A percentile compares a stretch with the other conserved stretches of the same genome.
Evolutionary conservation across 2,113 vertebrate species (phyloP).

Genomic region (Carollia perspicillata): DNA sequence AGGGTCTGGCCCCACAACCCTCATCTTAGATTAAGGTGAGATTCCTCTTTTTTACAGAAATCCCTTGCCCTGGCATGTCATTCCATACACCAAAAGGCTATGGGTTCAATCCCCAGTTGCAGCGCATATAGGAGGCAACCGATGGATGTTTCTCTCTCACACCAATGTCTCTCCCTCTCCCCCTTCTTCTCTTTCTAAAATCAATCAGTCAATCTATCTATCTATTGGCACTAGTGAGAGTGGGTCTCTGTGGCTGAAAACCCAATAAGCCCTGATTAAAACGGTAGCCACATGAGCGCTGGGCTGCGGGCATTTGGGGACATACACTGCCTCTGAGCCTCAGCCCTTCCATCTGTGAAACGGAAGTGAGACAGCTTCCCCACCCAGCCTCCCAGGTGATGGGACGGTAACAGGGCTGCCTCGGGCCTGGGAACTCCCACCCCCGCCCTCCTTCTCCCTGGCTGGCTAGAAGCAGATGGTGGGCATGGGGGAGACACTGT

Average conservation of each 20-base stretch:
- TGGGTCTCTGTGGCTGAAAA: background rate
- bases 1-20: background rate
- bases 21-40: background rate
- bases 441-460: fast-evolving
- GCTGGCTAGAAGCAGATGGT: too few species aligned
- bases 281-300: fast-evolving
- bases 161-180: too few species aligned
- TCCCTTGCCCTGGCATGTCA: background rate
- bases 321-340: background rate
- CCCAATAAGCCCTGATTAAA: background rate
- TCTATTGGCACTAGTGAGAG: background rate
- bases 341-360: background rate
- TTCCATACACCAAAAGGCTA: too few species aligned
- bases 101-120: too few species aligned
- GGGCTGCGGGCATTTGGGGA: background rate
- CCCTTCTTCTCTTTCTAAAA: too few species aligned
- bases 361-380: too few species aligned
- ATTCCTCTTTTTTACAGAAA: background rate
- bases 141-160: too few species aligned
- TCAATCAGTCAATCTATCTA: too few species aligned
- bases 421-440: background rate
- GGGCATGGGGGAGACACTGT: fast-evolving
- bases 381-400: background rate
- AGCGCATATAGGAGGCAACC: too few species aligned
- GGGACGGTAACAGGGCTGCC: background rate